Percentiles rank a stretch among this genome's conserved stretches.
Conservation (phyloP, 2,113 vertebrate genomes). For the Engraulis encrasicolus region DNA sequence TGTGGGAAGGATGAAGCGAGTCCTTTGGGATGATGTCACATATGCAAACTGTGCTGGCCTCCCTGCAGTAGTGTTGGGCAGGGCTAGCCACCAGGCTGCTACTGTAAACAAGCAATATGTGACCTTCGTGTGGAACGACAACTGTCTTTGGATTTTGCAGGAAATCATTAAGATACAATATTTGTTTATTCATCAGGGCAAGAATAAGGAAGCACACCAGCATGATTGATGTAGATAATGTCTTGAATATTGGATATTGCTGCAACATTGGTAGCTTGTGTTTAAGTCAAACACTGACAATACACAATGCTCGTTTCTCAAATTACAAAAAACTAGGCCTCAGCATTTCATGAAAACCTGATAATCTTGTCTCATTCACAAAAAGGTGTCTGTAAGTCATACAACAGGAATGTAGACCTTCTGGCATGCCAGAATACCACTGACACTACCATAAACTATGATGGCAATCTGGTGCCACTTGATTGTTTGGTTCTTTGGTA, state of each 20-base stretch:
- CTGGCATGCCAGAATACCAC: constrained; percentile 55
- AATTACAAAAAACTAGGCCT: background rate
- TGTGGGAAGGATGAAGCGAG: constrained; percentile 56
- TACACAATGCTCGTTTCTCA: background rate
- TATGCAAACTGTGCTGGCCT: constrained; percentile 75
- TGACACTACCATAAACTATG: constrained; percentile 49
- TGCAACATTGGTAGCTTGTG: background rate
- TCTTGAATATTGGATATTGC: background rate
- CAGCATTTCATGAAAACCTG: constrained; percentile 50
- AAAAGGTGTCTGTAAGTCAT: constrained; percentile 38
- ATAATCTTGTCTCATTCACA: constrained; percentile 48
- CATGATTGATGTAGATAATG: background rate
- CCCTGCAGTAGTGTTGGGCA: constrained; percentile 30
- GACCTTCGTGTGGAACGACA: background rate
- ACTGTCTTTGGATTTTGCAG: background rate
- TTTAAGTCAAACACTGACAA: constrained; percentile 42
- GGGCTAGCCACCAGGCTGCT: background rate
- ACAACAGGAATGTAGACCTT: constrained; percentile 64
- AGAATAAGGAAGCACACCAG: background rate
- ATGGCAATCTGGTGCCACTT: constrained; percentile 48
- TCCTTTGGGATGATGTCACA: constrained; percentile 76
- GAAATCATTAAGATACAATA: constrained; percentile 17
- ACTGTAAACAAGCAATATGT: constrained; percentile 66
- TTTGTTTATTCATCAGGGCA: background rate
- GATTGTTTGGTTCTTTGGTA: background rate